phyloP scores from a whole-genome alignment of 2,888 invertebrate genomes.

The Caenorhabditis sinica region DNA sequence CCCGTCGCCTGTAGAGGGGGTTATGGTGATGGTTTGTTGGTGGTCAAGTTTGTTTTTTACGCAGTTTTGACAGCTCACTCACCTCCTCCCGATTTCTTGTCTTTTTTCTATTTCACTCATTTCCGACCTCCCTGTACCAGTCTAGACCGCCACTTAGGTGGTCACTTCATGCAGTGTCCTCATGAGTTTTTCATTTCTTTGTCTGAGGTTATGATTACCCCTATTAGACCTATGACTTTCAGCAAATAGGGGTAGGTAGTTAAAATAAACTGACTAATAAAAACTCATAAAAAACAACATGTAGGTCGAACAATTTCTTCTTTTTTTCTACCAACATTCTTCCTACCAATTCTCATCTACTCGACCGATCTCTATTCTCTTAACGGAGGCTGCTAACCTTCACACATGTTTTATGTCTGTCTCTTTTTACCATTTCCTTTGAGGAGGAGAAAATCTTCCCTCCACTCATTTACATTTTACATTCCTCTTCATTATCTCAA shows the following conservation, averaged over 20 bases:
- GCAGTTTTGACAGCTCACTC: conserved; percentile 62
- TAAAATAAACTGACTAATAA: not conserved
- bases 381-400: conserved; percentile 50
- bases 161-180: conserved; percentile 17
- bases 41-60: conserved; percentile 62
- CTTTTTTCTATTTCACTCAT: conserved; percentile 26
- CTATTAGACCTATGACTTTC: not conserved
- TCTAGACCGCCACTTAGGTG: conserved; percentile 40
- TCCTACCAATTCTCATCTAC: conserved; percentile 23
- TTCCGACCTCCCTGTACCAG: conserved; percentile 47
- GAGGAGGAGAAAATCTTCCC: not conserved
- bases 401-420: conserved; percentile 56
- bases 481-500: not conserved
- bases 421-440: not conserved
- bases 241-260: not conserved
- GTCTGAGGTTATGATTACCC: not conserved
- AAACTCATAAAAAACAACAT: conserved; percentile 6
- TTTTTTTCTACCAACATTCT: conserved; percentile 6
- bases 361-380: conserved; percentile 37
- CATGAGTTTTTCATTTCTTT: not conserved
- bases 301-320: conserved; percentile 7
- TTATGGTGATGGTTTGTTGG: conserved; percentile 6
- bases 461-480: not conserved
- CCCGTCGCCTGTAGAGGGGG: conserved; percentile 34
- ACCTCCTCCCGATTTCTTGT: conserved; percentile 23